Percentiles rank a stretch among this genome's conserved stretches.
Conservation (phyloP, 1,140 invertebrate species). For the Aporrectodea caliginosa region DNA sequence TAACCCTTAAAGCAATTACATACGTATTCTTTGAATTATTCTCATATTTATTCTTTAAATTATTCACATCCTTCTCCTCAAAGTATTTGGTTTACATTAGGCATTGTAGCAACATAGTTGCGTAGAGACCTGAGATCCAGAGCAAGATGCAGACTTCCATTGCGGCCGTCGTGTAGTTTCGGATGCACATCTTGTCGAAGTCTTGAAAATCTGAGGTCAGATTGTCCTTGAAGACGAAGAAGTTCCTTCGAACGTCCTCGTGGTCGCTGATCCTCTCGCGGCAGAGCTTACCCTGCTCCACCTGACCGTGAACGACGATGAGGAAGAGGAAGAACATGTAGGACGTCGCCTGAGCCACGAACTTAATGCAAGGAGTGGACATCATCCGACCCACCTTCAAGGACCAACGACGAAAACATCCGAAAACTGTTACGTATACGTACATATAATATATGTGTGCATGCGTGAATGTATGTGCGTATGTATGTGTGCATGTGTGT, state of each 20-base stretch:
- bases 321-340: conserved; percentile 64
- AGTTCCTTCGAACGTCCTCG: conserved; percentile 1
- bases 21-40: too few relatives aligned
- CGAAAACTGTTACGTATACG: not conserved
- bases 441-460: too few relatives aligned
- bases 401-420: not conserved
- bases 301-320: conserved; percentile 54
- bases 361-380: conserved; percentile 50
- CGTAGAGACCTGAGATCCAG: conserved; percentile 32
- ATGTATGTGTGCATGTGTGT: too few relatives aligned
- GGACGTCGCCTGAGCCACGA: conserved; percentile 59
- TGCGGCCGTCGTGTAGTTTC: conserved; percentile 10
- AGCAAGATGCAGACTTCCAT: conserved; percentile 27
- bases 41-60: too few relatives aligned
- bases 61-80: too few relatives aligned
- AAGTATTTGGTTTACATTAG: too few relatives aligned
- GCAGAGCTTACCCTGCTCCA: conserved; percentile 26
- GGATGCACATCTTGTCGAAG: conserved; percentile 28
- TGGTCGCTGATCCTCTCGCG: not conserved
- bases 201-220: not conserved
- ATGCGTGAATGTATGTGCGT: too few relatives aligned
- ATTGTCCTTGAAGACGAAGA: not conserved
- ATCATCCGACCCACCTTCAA: conserved; percentile 46
- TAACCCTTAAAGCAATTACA: too few relatives aligned
- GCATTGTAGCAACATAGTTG: too few relatives aligned